Evolutionary conservation across 2,888 invertebrate species (phyloP).

Genomic region (Xestia xanthographa): DNA sequence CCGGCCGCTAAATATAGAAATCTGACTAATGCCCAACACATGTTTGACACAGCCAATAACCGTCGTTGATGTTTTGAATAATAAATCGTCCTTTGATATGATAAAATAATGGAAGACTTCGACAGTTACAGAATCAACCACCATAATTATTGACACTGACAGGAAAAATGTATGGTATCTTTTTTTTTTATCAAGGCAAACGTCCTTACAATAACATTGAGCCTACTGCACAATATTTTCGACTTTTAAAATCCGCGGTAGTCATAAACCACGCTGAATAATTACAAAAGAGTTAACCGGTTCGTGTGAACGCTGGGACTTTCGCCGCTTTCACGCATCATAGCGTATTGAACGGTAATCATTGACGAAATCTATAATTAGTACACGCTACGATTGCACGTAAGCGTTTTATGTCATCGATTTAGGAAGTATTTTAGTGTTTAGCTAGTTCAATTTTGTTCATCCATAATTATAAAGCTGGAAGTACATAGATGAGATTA

Average conservation of each 20-base stretch:
- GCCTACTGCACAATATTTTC: not conserved
- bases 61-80: constrained; percentile 70
- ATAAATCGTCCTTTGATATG: constrained; percentile 60
- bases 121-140: not conserved
- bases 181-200: constrained; percentile 17
- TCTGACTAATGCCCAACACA: constrained; percentile 83
- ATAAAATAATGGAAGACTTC: not conserved
- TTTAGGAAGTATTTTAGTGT: constrained; percentile 33
- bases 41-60: constrained; percentile 80
- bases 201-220: not conserved
- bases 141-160: not conserved
- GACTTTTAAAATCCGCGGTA: constrained; percentile 24
- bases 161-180: not conserved
- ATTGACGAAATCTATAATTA: constrained; percentile 81
- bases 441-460: not conserved
- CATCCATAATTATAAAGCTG: constrained; percentile 11
- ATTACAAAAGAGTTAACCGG: constrained; percentile 81
- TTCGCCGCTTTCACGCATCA: constrained; percentile 87
- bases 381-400: constrained; percentile 62
- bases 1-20: constrained; percentile 82
- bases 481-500: not conserved
- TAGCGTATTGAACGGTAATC: constrained; percentile 74
- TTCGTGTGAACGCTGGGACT: constrained; percentile 79
- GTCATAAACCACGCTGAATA: constrained; percentile 72
- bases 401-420: constrained; percentile 42